These are phyloP conservation scores for Lamellibrachia luymesi DNA, from an alignment of 1,140 invertebrate species.

Conservation along the genomic window DNA sequence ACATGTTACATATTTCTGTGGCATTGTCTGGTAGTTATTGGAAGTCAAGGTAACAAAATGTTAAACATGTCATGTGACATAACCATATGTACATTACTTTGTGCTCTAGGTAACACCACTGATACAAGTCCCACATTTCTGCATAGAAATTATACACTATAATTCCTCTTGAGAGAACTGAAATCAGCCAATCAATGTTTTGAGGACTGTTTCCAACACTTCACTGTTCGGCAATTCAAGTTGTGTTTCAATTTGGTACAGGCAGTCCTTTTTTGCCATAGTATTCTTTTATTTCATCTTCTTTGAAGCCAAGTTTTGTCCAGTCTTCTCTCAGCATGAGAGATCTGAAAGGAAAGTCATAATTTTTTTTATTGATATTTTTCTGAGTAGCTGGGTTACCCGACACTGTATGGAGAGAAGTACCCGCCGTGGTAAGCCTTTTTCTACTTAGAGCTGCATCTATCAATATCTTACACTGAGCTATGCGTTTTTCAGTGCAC, in stretches of 20 bases:
- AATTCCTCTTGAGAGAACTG: background rate
- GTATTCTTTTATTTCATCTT: background rate
- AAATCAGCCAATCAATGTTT: background rate
- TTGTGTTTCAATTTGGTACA: background rate
- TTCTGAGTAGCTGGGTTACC: no score
- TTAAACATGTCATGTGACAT: background rate
- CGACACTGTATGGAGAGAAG: no score
- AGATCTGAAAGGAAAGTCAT: conserved; percentile 8
- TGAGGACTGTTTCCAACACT: background rate
- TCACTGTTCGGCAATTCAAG: background rate
- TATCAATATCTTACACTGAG: no score
- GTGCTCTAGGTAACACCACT: no score
- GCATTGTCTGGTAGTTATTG: background rate
- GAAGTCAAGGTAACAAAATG: background rate
- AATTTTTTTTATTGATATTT: no score
- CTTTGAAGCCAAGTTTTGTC: conserved; percentile 13
- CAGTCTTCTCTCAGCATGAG: conserved; percentile 10
- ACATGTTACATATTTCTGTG: background rate
- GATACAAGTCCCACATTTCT: background rate
- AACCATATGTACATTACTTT: background rate
- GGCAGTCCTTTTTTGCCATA: background rate
- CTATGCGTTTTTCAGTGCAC: no score
- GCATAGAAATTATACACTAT: background rate
- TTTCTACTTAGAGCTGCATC: no score
- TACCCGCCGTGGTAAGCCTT: no score